These are phyloP conservation scores for Hyperopisus bebe DNA, from an alignment of 2,113 vertebrate genomes.

Conservation along the genomic window DNA sequence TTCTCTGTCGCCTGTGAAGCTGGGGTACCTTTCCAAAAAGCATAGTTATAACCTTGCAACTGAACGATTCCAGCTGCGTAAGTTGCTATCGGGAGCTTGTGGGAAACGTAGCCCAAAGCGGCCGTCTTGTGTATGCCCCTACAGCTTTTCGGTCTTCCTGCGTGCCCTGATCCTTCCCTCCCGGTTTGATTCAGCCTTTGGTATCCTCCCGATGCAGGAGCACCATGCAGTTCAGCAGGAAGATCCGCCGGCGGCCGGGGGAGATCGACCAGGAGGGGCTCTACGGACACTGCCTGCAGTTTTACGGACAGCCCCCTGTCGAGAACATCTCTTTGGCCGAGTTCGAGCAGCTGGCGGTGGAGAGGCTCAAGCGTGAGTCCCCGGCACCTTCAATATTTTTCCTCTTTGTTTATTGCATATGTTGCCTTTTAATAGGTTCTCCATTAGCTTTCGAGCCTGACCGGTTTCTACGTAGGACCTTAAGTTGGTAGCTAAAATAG, in stretches of 20 bases:
- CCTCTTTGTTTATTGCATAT: background rate
- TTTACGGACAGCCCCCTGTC: slow-evolving; percentile 78
- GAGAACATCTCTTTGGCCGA: slow-evolving; percentile 80
- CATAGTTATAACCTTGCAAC: background rate
- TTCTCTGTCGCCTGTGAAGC: background rate
- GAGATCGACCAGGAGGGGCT: slow-evolving; percentile 49
- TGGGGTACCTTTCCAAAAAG: background rate
- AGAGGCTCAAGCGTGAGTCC: slow-evolving; percentile 82
- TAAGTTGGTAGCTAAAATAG: background rate
- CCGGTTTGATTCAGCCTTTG: background rate
- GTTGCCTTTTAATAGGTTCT: background rate
- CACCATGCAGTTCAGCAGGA: slow-evolving; percentile 48
- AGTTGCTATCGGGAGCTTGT: background rate
- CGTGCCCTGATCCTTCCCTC: background rate
- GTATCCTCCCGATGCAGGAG: background rate
- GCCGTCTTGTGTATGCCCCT: background rate
- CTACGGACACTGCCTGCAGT: slow-evolving; percentile 79
- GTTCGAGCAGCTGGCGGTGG: slow-evolving; percentile 85
- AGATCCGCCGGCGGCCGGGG: slow-evolving; percentile 42
- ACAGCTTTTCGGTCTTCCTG: background rate
- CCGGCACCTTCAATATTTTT: too few relatives aligned
- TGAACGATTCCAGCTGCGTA: background rate
- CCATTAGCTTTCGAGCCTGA: background rate
- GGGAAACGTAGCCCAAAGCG: background rate
- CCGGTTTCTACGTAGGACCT: background rate